These are phyloP conservation scores for Rhopalosiphum nymphaeae DNA, from an alignment of 2,888 invertebrate species.

Conservation along the genomic window DNA sequence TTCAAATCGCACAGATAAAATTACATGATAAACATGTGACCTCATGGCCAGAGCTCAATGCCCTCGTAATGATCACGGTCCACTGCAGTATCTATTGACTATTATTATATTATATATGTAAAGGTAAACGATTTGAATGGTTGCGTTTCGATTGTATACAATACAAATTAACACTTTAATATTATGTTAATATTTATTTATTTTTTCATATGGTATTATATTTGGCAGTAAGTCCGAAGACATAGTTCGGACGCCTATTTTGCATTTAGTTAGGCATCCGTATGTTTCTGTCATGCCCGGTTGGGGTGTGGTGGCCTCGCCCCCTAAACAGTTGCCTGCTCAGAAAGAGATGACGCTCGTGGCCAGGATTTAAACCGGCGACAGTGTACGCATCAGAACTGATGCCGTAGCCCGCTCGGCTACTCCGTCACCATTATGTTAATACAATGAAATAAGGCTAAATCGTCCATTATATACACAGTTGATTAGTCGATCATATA, in stretches of 20 bases:
- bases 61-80: constrained; percentile 16
- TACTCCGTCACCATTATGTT: neutral
- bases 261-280: too few relatives aligned
- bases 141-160: neutral
- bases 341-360: too few relatives aligned
- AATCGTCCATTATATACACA: neutral
- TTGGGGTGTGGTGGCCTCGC: too few relatives aligned
- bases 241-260: too few relatives aligned
- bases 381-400: too few relatives aligned
- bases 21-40: constrained; percentile 37
- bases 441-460: neutral
- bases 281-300: too few relatives aligned
- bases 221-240: too few relatives aligned
- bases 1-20: neutral
- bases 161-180: neutral
- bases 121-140: neutral
- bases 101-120: neutral
- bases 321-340: too few relatives aligned
- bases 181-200: neutral
- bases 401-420: too few relatives aligned
- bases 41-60: constrained; percentile 40
- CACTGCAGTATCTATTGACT: neutral
- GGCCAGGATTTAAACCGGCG: too few relatives aligned
- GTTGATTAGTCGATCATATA: neutral
- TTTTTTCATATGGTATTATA: too few relatives aligned